Evolutionary conservation across 2,797 vertebrate species (phyloP).

Genomic region (Coranthus polyacanthus): DNA sequence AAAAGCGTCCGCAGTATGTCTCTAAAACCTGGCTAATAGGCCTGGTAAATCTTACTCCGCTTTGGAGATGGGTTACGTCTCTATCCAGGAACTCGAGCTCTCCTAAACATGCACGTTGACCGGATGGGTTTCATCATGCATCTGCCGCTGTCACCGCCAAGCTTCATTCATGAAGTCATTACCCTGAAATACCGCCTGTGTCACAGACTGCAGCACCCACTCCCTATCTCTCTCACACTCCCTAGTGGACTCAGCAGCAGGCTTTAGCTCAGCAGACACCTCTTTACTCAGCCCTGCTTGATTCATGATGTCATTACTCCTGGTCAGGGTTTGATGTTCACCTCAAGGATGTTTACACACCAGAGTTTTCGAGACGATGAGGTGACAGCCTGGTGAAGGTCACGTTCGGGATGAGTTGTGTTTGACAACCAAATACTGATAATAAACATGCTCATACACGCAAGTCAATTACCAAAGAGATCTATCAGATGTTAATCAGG

Average conservation of each 20-base stretch:
- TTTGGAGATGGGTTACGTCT: constrained; percentile 3
- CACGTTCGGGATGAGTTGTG: background rate
- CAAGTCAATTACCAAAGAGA: background rate
- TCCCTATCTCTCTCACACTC: constrained; percentile 40
- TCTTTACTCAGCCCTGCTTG: constrained; percentile 32
- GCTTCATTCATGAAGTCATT: constrained; percentile 76
- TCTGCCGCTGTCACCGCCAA: constrained; percentile 59
- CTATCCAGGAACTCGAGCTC: constrained; percentile 23
- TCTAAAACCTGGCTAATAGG: constrained; percentile 9
- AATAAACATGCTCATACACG: background rate
- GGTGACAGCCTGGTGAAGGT: constrained; percentile 24
- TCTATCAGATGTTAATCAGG: background rate
- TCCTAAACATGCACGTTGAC: constrained; percentile 40
- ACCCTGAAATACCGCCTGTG: constrained; percentile 59
- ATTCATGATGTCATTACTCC: constrained; percentile 66
- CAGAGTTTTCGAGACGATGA: constrained; percentile 33
- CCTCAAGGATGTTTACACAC: constrained; percentile 32
- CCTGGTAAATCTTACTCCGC: background rate
- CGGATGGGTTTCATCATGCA: constrained; percentile 72
- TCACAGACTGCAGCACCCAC: constrained; percentile 54
- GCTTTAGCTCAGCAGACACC: constrained; percentile 31
- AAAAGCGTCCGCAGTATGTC: background rate
- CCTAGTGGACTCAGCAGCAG: constrained; percentile 5
- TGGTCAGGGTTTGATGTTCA: constrained; percentile 32
- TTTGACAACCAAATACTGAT: background rate